These are phyloP conservation scores for Misgurnus anguillicaudatus DNA, from an alignment of 2,113 vertebrate genomes.

Conservation along the genomic window DNA sequence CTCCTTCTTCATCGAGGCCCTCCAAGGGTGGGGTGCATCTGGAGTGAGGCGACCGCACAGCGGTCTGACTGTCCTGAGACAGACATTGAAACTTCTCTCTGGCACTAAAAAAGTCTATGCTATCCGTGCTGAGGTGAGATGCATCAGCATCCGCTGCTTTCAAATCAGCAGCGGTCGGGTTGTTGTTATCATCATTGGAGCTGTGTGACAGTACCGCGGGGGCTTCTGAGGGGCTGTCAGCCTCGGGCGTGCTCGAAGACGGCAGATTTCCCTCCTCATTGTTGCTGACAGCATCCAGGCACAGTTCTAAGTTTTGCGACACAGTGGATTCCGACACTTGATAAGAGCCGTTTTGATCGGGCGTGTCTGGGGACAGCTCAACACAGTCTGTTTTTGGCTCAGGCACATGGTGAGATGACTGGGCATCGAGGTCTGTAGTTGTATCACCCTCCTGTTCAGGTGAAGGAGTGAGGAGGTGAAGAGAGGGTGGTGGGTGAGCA, in stretches of 20 bases:
- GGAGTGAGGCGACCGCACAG: conserved; percentile 62
- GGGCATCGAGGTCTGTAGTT: conserved; percentile 10
- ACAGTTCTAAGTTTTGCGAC: conserved; percentile 46
- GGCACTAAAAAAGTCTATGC: conserved; percentile 93
- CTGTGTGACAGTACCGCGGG: not conserved
- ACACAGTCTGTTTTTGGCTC: conserved; percentile 41
- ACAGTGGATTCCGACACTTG: conserved; percentile 52
- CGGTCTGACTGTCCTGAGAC: conserved; percentile 79
- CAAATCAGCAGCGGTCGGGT: conserved; percentile 43
- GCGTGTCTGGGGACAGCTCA: conserved; percentile 49
- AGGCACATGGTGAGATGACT: conserved; percentile 42
- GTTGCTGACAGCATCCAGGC: conserved; percentile 36
- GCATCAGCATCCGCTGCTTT: conserved; percentile 55
- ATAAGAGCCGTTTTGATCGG: conserved; percentile 51
- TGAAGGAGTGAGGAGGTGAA: conserved; percentile 60
- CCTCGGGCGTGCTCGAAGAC: conserved; percentile 39
- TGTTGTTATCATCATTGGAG: conserved; percentile 62
- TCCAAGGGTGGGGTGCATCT: conserved; percentile 61
- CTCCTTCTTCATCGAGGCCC: conserved; percentile 61
- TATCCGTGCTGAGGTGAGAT: conserved; percentile 81
- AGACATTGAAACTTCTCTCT: conserved; percentile 91
- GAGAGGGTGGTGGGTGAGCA: conserved; percentile 56
- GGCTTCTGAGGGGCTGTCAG: conserved; percentile 40
- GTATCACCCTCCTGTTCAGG: conserved; percentile 53
- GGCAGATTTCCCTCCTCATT: not conserved